Base-by-base conservation (phyloP, 1,140 invertebrate genomes). In the Brachionus plicatilis region DNA sequence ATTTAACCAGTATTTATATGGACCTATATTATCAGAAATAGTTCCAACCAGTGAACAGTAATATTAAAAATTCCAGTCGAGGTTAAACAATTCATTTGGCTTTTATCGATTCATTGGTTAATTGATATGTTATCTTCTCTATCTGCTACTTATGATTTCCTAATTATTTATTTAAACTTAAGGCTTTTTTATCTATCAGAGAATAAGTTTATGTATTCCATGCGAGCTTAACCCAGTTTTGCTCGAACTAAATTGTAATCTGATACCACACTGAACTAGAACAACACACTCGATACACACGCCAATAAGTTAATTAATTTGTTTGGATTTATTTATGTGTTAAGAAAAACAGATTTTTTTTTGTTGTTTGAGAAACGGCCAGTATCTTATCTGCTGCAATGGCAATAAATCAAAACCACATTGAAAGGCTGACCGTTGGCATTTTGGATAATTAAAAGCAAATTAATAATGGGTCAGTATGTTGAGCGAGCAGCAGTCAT, bases 81-180 rank as follows among this genome's bases (percentile, higher is more conserved):
- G 68, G 68, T 72, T 72, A 72, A 72, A 72, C 68, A 72, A 72
- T 72, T 72, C 68, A 72, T 72, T 72, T 60, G 53, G 53, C 53
- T 60, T 60, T 60, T 20, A 41, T 72, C 68, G 37, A 72, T 41
- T 72, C 68, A 72, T 72, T 72, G 68, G 68, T 72, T 72, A 72
- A 72, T 72, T 72, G 68, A 72, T 72, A 72, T 72, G 27, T 45
- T 72, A 72, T 72, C 68, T 72, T 41, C 17, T 43, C 41, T 43
- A 20, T 41, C 29, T 72, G 33, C 17, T 72, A 41, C 37, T 72
- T 72, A 37, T 68, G 66, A 68, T 68, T 68, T 72, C 43, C 37
- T 72, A 72, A 72, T 72, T 72, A 72, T 72, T 72, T 72, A 72
- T 72, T 72, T 72, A 72, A 72, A 72, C 68, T 72, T 72, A 72